Evolutionary conservation across 2,888 invertebrate genomes (phyloP).

Genomic region (Tryphoninae sp.): DNA sequence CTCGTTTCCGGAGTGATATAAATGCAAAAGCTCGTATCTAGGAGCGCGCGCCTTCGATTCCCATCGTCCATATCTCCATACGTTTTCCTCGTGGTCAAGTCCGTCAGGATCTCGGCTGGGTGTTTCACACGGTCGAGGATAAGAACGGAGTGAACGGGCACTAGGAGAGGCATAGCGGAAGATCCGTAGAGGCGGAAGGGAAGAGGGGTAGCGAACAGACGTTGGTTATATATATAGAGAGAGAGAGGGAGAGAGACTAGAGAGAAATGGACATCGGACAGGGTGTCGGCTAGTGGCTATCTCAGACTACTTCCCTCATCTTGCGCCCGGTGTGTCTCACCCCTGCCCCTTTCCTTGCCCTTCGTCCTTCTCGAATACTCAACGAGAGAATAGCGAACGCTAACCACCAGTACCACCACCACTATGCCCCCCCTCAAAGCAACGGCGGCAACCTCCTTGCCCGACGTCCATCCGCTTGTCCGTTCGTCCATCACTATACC

Average conservation of each 20-base stretch:
- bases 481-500: slow-evolving; percentile 45
- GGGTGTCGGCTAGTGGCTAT: slow-evolving; percentile 79
- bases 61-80: slow-evolving; percentile 37
- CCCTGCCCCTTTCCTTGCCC: slow-evolving; percentile 19
- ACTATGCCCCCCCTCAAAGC: slow-evolving; percentile 1
- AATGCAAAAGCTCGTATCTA: slow-evolving; percentile 29
- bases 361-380: slow-evolving; percentile 49
- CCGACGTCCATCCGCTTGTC: slow-evolving; percentile 47
- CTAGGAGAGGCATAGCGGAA: slow-evolving; percentile 30
- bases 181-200: slow-evolving; percentile 21
- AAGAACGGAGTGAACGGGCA: slow-evolving; percentile 48
- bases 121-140: slow-evolving; percentile 32
- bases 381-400: slow-evolving; percentile 50
- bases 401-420: slow-evolving; percentile 28
- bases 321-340: slow-evolving; percentile 58
- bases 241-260: slow-evolving; percentile 10
- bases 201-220: slow-evolving; percentile 59
- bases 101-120: slow-evolving; percentile 52
- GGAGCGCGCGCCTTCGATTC: not conserved
- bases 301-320: slow-evolving; percentile 76
- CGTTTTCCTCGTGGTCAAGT: slow-evolving; percentile 39
- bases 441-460: slow-evolving; percentile 20
- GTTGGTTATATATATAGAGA: slow-evolving; percentile 15
- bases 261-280: slow-evolving; percentile 71
- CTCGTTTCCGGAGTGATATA: slow-evolving; percentile 30